Percentiles rank a stretch among this genome's conserved stretches.
Conservation (phyloP, 2,888 invertebrate species). For the Caenorhabditis sp. region DNA sequence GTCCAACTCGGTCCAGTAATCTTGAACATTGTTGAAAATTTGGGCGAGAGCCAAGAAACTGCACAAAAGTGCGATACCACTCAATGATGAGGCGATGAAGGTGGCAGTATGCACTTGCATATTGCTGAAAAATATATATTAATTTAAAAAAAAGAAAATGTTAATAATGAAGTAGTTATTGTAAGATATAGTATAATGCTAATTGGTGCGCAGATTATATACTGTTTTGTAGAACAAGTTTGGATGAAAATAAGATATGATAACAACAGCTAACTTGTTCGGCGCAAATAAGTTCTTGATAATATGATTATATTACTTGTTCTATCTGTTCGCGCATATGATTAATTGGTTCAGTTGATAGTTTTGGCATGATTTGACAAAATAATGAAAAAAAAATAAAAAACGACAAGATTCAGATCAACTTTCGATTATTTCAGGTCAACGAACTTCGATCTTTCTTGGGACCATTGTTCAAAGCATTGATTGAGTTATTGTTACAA, state of each 20-base stretch:
- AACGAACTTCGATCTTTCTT: constrained; percentile 28
- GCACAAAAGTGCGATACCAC: constrained; percentile 51
- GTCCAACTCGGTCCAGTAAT: constrained; percentile 54
- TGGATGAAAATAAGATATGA: not conserved
- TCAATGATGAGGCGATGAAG: constrained; percentile 48
- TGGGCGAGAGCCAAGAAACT: constrained; percentile 49
- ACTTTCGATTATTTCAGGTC: constrained; percentile 29
- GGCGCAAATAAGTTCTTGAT: too few relatives aligned
- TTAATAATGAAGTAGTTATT: not conserved
- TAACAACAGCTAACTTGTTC: not conserved
- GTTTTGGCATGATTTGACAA: too few relatives aligned
- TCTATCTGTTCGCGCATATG: too few relatives aligned
- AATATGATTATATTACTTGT: too few relatives aligned
- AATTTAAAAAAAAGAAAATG: not conserved
- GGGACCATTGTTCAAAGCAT: constrained; percentile 42
- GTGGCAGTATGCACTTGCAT: constrained; percentile 59
- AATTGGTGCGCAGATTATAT: not conserved
- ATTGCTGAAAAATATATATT: constrained; percentile 6
- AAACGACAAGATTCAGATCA: constrained; percentile 11
- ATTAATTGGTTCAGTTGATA: too few relatives aligned
- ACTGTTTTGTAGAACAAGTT: not conserved
- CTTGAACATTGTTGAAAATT: constrained; percentile 53
- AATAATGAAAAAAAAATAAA: not conserved
- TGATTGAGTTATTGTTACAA: constrained; percentile 49
- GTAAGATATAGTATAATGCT: not conserved